These are phyloP conservation scores for Achatina immaculata DNA, from an alignment of 1,140 invertebrate genomes.

Conservation along the genomic window DNA sequence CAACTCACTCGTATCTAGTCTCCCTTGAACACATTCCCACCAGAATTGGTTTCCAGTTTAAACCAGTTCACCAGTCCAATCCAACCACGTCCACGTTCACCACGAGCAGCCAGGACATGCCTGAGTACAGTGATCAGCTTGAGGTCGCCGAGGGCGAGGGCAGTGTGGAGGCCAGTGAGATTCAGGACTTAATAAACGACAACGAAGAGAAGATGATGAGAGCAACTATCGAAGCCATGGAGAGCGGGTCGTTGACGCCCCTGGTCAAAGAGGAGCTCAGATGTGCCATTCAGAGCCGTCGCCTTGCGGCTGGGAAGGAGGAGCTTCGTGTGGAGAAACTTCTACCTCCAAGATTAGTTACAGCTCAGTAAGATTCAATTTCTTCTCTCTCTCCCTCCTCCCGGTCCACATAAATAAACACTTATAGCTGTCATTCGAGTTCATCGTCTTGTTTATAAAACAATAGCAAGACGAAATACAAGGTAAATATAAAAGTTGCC, in stretches of 20 bases:
- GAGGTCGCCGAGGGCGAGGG: background rate
- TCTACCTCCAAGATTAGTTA: background rate
- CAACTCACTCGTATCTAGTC: no score
- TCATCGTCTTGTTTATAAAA: no score
- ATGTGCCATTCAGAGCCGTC: constrained; percentile 88
- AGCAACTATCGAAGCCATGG: constrained; percentile 44
- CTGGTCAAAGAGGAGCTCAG: constrained; percentile 93
- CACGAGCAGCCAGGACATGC: background rate
- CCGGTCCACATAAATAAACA: no score
- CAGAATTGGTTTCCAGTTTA: no score
- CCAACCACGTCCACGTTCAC: background rate
- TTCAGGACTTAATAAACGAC: background rate
- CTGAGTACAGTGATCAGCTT: background rate
- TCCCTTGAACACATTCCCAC: no score
- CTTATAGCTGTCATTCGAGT: no score
- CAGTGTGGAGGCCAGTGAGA: background rate
- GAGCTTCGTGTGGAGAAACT: constrained; percentile 59
- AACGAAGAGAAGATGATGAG: constrained; percentile 44
- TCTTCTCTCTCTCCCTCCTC: background rate
- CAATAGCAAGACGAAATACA: no score
- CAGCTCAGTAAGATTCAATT: constrained; percentile 13
- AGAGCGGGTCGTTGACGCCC: constrained; percentile 83
- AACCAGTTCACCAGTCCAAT: background rate
- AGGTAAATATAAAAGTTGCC: no score
- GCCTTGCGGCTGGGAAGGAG: constrained; percentile 73